Conservation (phyloP, 1,140 invertebrate species). For the Bradysia coprophila region DNA sequence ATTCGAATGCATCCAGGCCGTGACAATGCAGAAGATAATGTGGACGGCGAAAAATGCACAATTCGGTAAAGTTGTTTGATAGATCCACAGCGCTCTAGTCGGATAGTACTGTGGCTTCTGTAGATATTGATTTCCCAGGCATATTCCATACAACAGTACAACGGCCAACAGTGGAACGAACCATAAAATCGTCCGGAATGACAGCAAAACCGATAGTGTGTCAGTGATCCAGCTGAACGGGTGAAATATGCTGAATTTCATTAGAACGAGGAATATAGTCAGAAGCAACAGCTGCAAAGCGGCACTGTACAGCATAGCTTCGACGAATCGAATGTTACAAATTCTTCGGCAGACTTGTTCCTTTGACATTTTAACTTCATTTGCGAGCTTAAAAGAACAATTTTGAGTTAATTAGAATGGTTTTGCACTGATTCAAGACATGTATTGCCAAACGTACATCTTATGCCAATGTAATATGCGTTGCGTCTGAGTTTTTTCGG, state of each 20-base stretch:
- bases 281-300: constrained; percentile 22
- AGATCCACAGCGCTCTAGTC: constrained; percentile 30
- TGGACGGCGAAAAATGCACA: constrained; percentile 27
- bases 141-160: constrained; percentile 33
- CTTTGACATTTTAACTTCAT: constrained; percentile 1
- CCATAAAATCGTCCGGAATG: constrained; percentile 31
- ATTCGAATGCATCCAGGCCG: constrained; percentile 35
- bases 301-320: constrained; percentile 11
- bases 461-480: too few species aligned
- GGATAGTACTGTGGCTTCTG: constrained; percentile 25
- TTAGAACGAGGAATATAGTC: constrained; percentile 28
- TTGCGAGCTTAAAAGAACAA: too few species aligned
- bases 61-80: constrained; percentile 12
- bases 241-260: constrained; percentile 30
- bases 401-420: too few species aligned
- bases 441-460: too few species aligned
- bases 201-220: constrained; percentile 27
- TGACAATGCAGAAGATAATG: constrained; percentile 28
- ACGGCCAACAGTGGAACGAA: constrained; percentile 29
- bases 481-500: too few species aligned
- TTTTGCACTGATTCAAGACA: too few species aligned
- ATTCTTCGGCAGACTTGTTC: constrained; percentile 9
- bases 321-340: constrained; percentile 11
- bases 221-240: constrained; percentile 28
- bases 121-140: constrained; percentile 36